A percentile compares a stretch with the other conserved stretches of the same genome.
Conservation (phyloP, 37 sponge, comb jelly and placozoan genomes). For the Aphrocallistes beatrix region DNA sequence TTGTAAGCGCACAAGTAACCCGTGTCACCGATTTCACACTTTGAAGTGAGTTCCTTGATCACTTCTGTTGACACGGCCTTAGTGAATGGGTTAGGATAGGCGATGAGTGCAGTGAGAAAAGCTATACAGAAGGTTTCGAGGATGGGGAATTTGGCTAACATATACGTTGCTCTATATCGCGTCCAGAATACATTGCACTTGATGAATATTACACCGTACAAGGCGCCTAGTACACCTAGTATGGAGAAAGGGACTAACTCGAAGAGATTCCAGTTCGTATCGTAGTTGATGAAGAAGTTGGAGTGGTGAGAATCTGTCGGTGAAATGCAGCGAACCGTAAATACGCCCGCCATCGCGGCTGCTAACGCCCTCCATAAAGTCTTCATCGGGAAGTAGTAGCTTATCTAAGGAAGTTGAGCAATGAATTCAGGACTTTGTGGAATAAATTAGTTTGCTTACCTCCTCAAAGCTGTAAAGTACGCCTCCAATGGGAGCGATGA, state of each 20-base stretch:
- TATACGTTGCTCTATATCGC: constrained; percentile 40
- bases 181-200: constrained; percentile 77
- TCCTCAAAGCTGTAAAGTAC: constrained; percentile 96
- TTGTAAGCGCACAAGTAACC: background rate
- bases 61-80: constrained; percentile 56
- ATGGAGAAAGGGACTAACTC: constrained; percentile 82
- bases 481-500: constrained; percentile 97
- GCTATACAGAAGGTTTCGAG: constrained; percentile 58
- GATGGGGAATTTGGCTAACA: background rate
- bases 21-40: background rate
- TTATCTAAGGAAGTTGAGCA: constrained; percentile 40
- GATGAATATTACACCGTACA: constrained; percentile 87
- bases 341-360: constrained; percentile 87
- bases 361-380: constrained; percentile 93
- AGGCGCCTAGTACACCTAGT: constrained; percentile 80
- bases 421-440: no score
- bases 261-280: constrained; percentile 79
- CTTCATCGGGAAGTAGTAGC: constrained; percentile 97
- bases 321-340: constrained; percentile 79
- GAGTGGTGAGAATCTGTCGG: constrained; percentile 80
- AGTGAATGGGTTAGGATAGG: constrained; percentile 76
- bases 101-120: constrained; percentile 62
- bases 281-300: constrained; percentile 82
- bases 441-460: constrained; percentile 43
- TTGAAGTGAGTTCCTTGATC: constrained; percentile 60